phyloP scores from a whole-genome alignment of 2,888 invertebrate genomes.

The Dorcus hopei region DNA sequence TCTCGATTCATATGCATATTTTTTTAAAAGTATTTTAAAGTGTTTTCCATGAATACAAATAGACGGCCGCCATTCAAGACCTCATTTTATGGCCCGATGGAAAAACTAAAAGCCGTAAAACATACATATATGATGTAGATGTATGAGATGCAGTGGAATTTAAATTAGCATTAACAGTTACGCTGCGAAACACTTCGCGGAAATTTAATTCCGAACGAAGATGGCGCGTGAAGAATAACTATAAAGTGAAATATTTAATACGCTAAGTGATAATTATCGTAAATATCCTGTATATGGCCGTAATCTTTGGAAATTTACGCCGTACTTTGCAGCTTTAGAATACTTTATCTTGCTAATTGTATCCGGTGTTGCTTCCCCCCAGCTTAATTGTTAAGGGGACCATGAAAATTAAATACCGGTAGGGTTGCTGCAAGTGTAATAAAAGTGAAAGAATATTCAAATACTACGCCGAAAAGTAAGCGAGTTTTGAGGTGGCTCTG shows the following conservation, averaged over 20 bases:
- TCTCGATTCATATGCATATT: background rate
- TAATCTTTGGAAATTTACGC: slow-evolving; percentile 11
- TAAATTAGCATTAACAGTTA: no score
- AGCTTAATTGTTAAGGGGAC: slow-evolving; percentile 13
- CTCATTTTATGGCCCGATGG: background rate
- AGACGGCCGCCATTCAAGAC: background rate
- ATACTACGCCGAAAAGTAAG: slow-evolving; percentile 9
- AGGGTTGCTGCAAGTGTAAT: slow-evolving; percentile 13
- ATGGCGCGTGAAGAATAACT: background rate
- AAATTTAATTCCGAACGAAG: background rate
- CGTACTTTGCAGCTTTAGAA: slow-evolving; percentile 13
- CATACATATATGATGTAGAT: background rate
- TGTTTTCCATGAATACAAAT: slow-evolving; percentile 1
- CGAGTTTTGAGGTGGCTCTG: no score
- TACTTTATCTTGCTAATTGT: slow-evolving; percentile 12
- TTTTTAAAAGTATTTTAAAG: background rate
- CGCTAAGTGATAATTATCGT: slow-evolving; percentile 12
- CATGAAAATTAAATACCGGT: slow-evolving; percentile 15
- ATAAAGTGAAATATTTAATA: slow-evolving; percentile 8
- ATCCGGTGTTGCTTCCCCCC: slow-evolving; percentile 1
- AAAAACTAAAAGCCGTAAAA: background rate
- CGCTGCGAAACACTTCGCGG: background rate
- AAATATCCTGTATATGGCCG: slow-evolving; percentile 11
- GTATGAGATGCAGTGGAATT: background rate
- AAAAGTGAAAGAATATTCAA: slow-evolving; percentile 10